phyloP scores from a whole-genome alignment of 1,140 invertebrate genomes.

The Potamilus streckersoni region DNA sequence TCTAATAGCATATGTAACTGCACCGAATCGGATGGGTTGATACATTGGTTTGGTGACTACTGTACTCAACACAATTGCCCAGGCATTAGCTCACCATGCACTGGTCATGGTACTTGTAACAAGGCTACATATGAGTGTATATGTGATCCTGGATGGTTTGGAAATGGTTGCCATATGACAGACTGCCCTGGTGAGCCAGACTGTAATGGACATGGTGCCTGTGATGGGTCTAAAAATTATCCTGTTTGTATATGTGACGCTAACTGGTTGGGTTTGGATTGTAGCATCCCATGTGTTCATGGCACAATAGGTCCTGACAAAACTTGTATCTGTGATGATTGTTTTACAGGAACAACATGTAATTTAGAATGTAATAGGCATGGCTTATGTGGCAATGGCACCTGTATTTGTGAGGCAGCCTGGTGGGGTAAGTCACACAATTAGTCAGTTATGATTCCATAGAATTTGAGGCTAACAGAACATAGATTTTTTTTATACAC shows the following conservation, averaged over 20 bases:
- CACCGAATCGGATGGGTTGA: too few relatives aligned
- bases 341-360: constrained; percentile 37
- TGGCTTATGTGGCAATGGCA: constrained; percentile 44
- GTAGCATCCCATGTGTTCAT: constrained; percentile 47
- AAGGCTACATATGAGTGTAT: constrained; percentile 26
- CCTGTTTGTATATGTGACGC: constrained; percentile 43
- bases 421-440: constrained; percentile 45
- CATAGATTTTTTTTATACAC: not conserved
- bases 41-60: too few relatives aligned
- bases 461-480: too few relatives aligned
- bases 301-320: constrained; percentile 32
- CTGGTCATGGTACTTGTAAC: constrained; percentile 33
- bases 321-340: constrained; percentile 43
- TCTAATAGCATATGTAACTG: too few relatives aligned
- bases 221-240: constrained; percentile 35
- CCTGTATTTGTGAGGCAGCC: constrained; percentile 39
- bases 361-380: constrained; percentile 45
- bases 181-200: constrained; percentile 55
- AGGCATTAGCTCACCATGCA: constrained; percentile 18
- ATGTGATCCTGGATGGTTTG: constrained; percentile 18
- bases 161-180: constrained; percentile 36
- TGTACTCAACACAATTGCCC: constrained; percentile 14
- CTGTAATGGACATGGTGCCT: constrained; percentile 45
- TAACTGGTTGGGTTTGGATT: constrained; percentile 50
- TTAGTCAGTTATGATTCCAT: too few relatives aligned